Percentiles rank a stretch among this genome's conserved stretches.
Conservation (phyloP, 2,888 invertebrate species). For the Eustalomyia histrio region DNA sequence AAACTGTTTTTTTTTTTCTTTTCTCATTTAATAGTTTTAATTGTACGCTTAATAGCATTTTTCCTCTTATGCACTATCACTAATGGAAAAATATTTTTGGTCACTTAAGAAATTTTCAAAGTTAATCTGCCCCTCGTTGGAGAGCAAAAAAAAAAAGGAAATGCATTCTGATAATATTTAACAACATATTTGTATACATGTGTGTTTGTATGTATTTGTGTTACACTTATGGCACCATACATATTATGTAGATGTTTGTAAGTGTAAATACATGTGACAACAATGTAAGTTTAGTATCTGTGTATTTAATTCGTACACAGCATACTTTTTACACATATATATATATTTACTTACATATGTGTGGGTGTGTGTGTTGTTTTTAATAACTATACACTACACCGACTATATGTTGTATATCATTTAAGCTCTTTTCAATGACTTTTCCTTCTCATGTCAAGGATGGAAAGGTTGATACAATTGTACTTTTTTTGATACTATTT, state of each 20-base stretch:
- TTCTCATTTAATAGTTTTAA: constrained; percentile 1
- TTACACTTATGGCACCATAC: background rate
- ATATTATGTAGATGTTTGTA: background rate
- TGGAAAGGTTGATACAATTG: no score
- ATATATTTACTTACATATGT: no score
- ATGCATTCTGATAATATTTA: constrained; percentile 8
- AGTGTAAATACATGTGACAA: background rate
- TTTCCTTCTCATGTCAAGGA: no score
- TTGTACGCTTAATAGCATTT: background rate
- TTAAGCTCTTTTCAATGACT: no score
- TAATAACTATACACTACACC: no score
- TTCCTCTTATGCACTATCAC: background rate
- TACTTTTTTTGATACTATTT: no score
- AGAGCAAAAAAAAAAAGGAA: background rate
- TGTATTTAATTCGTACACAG: background rate
- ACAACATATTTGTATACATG: background rate
- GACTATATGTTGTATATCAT: no score
- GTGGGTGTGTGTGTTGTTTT: no score
- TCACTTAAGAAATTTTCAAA: constrained; percentile 28
- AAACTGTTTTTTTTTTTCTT: background rate
- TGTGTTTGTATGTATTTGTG: background rate
- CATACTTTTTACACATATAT: no score
- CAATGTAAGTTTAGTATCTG: background rate
- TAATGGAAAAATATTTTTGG: constrained; percentile 26
- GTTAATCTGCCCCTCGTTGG: constrained; percentile 5